Base-by-base conservation (phyloP, 2,888 invertebrate genomes). In the Pardosa pseudoannulata region DNA sequence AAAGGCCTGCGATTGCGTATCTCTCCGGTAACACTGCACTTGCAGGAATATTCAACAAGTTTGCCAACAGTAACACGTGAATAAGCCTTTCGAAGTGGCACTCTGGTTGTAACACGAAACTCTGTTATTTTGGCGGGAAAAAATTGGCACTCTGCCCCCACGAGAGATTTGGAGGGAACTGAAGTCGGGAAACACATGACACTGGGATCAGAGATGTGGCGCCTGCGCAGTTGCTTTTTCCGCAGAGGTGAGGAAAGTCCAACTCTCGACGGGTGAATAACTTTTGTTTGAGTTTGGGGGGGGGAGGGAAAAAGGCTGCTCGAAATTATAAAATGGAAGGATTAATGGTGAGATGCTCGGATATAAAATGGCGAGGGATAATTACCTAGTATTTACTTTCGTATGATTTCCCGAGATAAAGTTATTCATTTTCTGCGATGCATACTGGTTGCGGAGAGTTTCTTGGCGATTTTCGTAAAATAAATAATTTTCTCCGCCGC, bases 281-380 rank as follows among this genome's bases (percentile, higher is more conserved):
- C 71, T 83, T 83, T 83, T 72, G 72, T 78, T 83, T 78, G 71
- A 83, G 41, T 83, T 79, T 70, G 56, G n/a, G n/a, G n/a, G n/a
- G n/a, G n/a, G n/a, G n/a, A n/a, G n/a, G n/a, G n/a, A 13, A 56
- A 56, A 16, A 46, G 56, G 23, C 2, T 11, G 2, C n/a, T n/a
- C 11, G 46, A n/a, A 46, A 46, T 46, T 36, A 36, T 36, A 11
- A 36, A 36, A 36, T 36, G 6, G 11, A 36, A 5, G 6, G 36
- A 36, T 36, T 36, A 11, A 5, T 36, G 36, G 6, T 36, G 6
- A 36, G 11, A 5, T 36, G 36, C 6, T 7, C 11, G 36, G 6
- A 7, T 36, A 7, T 11, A 5, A 36, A 36, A 36, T 36, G 11
- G 36, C 36, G 5, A 7, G 5, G 36, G 5, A 36, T 36, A 7